Conservation (phyloP, 2,797 vertebrate species). For the Naso thynnoides region DNA sequence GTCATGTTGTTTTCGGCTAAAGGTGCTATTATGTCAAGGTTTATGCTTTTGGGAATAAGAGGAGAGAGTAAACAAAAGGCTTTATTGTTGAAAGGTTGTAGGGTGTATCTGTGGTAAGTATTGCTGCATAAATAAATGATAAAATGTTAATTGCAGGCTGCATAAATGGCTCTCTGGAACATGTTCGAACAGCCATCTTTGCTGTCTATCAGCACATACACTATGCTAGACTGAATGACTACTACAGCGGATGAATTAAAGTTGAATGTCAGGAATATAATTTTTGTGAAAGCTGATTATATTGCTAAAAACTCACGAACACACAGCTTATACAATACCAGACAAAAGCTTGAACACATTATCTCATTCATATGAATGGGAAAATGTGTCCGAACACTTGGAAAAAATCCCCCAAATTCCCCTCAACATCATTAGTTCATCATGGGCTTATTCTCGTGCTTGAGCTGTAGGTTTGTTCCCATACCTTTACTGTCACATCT, state of each 20-base stretch:
- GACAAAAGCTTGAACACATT: no score
- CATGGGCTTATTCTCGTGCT: background rate
- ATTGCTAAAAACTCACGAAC: background rate
- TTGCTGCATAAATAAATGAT: constrained; percentile 3
- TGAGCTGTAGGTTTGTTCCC: background rate
- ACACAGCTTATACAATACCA: no score
- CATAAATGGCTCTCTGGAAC: background rate
- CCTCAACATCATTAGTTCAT: background rate
- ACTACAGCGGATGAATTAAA: background rate
- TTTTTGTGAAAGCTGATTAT: background rate
- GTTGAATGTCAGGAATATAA: background rate
- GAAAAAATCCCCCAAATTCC: no score
- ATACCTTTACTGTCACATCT: no score
- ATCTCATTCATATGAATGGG: no score
- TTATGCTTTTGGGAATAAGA: constrained; percentile 12
- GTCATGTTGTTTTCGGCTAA: constrained; percentile 14
- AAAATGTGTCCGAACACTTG: no score
- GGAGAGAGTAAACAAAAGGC: constrained; percentile 2
- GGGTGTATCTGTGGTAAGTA: constrained; percentile 11
- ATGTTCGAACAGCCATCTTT: background rate
- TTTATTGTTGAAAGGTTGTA: constrained; percentile 1
- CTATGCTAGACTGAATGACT: background rate
- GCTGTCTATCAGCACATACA: constrained; percentile 13
- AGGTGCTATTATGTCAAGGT: constrained; percentile 29
- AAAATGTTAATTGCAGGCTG: background rate